Base-by-base conservation (phyloP, 2,888 invertebrate genomes). In the Erebia epiphron region DNA sequence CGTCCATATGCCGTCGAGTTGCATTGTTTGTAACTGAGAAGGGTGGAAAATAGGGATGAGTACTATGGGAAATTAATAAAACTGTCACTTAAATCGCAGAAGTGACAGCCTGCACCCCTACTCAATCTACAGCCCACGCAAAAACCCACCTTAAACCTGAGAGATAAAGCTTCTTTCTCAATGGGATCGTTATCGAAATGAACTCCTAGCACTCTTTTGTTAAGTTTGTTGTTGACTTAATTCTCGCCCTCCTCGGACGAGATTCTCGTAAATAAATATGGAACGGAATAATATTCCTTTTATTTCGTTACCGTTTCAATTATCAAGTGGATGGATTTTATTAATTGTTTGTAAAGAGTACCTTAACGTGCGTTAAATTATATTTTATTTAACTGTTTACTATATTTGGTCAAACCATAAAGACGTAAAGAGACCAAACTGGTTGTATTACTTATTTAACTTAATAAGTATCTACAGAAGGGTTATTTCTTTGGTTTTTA, bases 11-110 rank as follows among this genome's bases (percentile, higher is more conserved):
- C 83, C 84, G 81, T 85, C 86, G 82, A 80, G 84, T 83, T 83
- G 79, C 80, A 88, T 88, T 91, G 94, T 93, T 84, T 83, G 83
- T 84, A 84, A 84, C 84, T 79, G 84, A 84, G 81, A 83, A 83
- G 91, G 91, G 91, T 90, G 90, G 86, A 87, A 88, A 88, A 87
- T 83, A 82, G 87, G 89, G 88, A 90, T 87, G 89, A 90, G 86
- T 83, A 83, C 86, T 88, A 88, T 87, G 94, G 93, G 94, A 95
- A 95, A 95, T 95, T 95, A 95, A 95, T 95, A 95, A 95, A 95
- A 95, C 95, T 95, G 95, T 95, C 95, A 95, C 95, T 95, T 95
- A 94, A 94, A 94, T 92, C 86, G 87, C 88, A 90, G 83, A 88
- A 90, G 88, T 90, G 91, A 89, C 88, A 83, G 85, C 80, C 80